Evolutionary conservation across 2,888 invertebrate genomes (phyloP), one percentile per base, ranked within the genome.

Genomic region (Eristalinus sepulchralis): DNA sequence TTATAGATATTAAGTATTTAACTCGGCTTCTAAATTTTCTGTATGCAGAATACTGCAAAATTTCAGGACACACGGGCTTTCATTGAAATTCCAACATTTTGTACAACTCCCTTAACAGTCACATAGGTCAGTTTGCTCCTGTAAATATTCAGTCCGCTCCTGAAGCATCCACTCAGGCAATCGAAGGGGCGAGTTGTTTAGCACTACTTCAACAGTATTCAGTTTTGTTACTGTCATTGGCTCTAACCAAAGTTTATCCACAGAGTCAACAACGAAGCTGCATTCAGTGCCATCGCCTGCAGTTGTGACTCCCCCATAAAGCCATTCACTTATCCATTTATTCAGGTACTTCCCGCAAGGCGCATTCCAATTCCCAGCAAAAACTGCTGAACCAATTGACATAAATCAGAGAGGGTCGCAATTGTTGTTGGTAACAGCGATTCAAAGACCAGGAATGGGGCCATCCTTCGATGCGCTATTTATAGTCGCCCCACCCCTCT

Each of bases 391-490:
- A 83, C 83, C 86, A 78, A 86, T 86, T 83, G 83, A 86, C 86
- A 86, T 86, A 83, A 86, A 86, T 86, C 86, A 86, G 78, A 79
- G 73, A 79, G 78, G 83, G 78, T 83, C 86, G 78, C 83, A 70
- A 79, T 70, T 55, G 83, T 75, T 70, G 75, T 73, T 78, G 78
- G 78, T 70, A 27, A 64, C 68, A 83, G 8, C 17, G 47, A 66
- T 53, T 73, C 68, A 83, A 70, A 76, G 55, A 76, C 68, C 72
- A 72, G 6, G 22, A 24, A 5, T 33, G 36, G 67, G 70, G 47
- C 5, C 17, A 47, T 47, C 57, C 39, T 82, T 73, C 78, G 86
- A 86, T 83, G 78, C 67, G 83, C 83, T 83, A 83, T 86, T 86
- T 86, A 86, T 83, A 83, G 57, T 36, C 57, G 71, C 9, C 17